Base-by-base conservation (phyloP, 2,888 invertebrate genomes). In the Drosophila nigritarsus region DNA sequence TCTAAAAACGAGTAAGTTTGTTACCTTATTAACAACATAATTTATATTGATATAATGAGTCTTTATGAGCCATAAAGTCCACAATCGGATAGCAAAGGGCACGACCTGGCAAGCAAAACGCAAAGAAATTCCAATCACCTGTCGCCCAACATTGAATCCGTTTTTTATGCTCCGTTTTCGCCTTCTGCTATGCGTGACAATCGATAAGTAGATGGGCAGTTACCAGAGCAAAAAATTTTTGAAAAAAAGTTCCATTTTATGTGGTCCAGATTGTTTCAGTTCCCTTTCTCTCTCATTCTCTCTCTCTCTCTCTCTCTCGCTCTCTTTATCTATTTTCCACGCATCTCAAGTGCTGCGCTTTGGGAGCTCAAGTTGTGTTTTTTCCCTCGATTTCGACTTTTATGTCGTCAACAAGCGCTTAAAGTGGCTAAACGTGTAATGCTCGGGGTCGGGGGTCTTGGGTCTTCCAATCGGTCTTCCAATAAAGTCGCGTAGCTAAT, bases 361-460 rank as follows among this genome's bases (percentile, higher is more conserved):
- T 64, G 70, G 58, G 36, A 42, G 45, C 13, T 61, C 20, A 49
- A 66, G 38, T 62, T 69, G 55, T 29, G 7, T 27, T 64, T 48
- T 67, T 38, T 72, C 34, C 20, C 48, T 68, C 56, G 60, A 59
- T 75, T 75, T 72, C 63, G 61, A 66, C 65, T 72, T 78, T 80
- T 80, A 80, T 72, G 76, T 24, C 65, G 68, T 72, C 80, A 80
- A 75, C 86, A 73, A 70, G 66, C 67, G 49, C 64, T 81, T 55
- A 75, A 83, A 86, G 81, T 80, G 81, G 66, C 63, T 75, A 75
- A 86, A 32, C 77, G 65, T 80, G 82, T 80, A 77, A 74, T 60
- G 62, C 80, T 54, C 51, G 36, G 61, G 60, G 27, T 53, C 49
- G 45, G 30, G 30, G 48, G 27, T 40, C 53, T 64, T 54, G 54